Percentiles rank a stretch among this genome's conserved stretches.
Evolutionary conservation across 2,888 invertebrate genomes (phyloP).

Genomic region (Mycalesis mineus): DNA sequence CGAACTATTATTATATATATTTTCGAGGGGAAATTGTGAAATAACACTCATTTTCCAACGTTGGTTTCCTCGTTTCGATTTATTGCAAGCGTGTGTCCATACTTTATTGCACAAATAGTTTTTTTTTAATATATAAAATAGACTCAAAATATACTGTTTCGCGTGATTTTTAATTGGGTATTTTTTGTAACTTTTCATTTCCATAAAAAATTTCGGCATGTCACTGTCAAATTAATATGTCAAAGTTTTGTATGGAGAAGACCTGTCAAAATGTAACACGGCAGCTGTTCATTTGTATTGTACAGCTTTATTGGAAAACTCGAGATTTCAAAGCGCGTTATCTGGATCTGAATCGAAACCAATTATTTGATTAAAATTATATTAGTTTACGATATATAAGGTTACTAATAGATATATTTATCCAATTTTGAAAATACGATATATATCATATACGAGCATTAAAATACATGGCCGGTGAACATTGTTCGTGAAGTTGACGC

Average conservation of each 20-base stretch:
- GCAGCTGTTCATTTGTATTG: background rate
- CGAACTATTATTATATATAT: background rate
- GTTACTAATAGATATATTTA: background rate
- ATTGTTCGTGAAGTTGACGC: no score
- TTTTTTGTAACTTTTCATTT: no score
- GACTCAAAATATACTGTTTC: background rate
- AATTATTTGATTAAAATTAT: background rate
- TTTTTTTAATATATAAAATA: background rate
- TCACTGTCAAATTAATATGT: no score
- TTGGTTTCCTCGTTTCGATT: background rate
- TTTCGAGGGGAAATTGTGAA: background rate
- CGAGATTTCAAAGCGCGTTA: background rate
- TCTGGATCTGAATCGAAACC: background rate
- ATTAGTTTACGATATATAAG: background rate
- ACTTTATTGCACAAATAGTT: slow-evolving; percentile 4
- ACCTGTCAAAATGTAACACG: background rate
- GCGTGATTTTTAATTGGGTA: background rate
- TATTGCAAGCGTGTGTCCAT: slow-evolving; percentile 10
- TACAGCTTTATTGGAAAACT: background rate
- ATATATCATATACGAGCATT: background rate
- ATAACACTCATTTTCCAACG: background rate
- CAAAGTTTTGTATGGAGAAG: no score
- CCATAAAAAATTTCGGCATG: no score
- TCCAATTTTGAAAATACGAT: background rate
- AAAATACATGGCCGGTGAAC: no score